Evolutionary conservation across 92 coral and sea anemone species (phyloP), one percentile per base, ranked within the genome.

Genomic region (Montipora capitata): DNA sequence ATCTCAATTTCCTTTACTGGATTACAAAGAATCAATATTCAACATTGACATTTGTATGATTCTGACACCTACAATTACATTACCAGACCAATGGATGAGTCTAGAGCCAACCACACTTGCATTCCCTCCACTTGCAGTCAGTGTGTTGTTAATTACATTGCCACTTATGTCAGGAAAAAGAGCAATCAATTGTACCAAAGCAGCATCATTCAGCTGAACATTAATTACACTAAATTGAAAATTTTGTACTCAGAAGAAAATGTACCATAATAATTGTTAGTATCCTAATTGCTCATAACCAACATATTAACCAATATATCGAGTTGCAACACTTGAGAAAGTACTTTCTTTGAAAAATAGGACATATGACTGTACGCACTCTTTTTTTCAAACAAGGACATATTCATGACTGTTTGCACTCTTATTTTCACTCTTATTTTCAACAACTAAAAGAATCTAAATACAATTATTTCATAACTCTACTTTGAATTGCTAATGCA

Each of bases 1-100:
- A 70, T 70, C 52, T 70, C 18, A 11, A 13, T 44, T 70, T 70
- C 20, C 18, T 70, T 70, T 16, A 61, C 67, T 61, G 20, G 67
- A 14, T 14, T 40, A 70, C 51, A 40, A 70, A 70, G 3, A 52
- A 49, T 74, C 79, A 74, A 27, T 11, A 27, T 68, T 68, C 42
- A 68, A 39, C 74, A 68, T 39, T 39, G 17, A 68, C 74, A 40
- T 40, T 74, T 16, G 59, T 20, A 49, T 74, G 79, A 74, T 70
- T 70, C 79, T 74, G 79, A 74, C 79, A 74, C 62, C 79, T 27
- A 18, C 63, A 3, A 11, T 18, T 51, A 74, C 79, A 64, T 74
- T 59, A 85, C 73, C 72, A 72, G 56, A 38, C 89, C 89, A 85
- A 40, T 85, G 89, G 73, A 85, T 74, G 61, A 85, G 89, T 63